Evolutionary conservation across 2,113 vertebrate species (phyloP).

Genomic region (Aix galericulata): DNA sequence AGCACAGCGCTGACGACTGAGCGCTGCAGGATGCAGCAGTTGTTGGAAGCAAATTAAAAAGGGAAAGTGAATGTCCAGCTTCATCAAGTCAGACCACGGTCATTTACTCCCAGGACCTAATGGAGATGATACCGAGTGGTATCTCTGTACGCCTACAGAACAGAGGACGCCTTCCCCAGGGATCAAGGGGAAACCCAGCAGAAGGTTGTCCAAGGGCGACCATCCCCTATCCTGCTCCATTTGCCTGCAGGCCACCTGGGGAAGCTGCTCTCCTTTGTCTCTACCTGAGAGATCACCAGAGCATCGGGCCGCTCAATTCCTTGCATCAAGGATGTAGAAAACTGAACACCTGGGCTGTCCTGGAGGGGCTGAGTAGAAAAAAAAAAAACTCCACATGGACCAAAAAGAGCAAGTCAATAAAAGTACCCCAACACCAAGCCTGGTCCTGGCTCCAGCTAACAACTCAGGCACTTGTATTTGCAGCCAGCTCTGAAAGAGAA

Average conservation of each 20-base stretch:
- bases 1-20: not conserved
- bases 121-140: not conserved
- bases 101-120: not conserved
- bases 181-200: not conserved
- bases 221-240: accelerated
- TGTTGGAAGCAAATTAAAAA: not conserved
- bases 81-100: not conserved
- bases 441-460: not conserved
- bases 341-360: not conserved
- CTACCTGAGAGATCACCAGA: not conserved
- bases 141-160: not conserved
- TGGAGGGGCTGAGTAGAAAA: accelerated
- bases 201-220: not conserved
- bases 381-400: not conserved
- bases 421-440: not conserved
- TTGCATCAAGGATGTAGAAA: not conserved
- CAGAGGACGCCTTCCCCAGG: not conserved
- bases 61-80: not conserved
- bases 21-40: not conserved
- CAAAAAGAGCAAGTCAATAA: not conserved
- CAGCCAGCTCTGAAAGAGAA: not conserved
- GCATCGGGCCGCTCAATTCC: not conserved
- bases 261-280: not conserved
- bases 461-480: not conserved
- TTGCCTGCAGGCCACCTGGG: not conserved